phyloP scores from a whole-genome alignment of 1,140 invertebrate genomes.

The Pachypsylla venusta region DNA sequence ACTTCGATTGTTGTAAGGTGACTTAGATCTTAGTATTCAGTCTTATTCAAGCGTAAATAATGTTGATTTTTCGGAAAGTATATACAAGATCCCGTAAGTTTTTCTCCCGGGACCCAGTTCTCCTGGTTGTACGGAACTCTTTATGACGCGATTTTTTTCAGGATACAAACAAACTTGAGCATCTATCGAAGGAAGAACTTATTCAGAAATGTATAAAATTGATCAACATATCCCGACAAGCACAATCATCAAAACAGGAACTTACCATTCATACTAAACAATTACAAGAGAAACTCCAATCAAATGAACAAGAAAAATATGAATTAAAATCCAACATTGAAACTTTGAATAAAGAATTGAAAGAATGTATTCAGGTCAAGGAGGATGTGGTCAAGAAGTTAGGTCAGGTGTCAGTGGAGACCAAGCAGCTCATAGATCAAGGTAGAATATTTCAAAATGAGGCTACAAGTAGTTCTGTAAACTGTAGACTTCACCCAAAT shows the following conservation, averaged over 20 bases:
- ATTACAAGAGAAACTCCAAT: neutral
- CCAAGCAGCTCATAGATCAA: constrained; percentile 5
- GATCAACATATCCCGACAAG: constrained; percentile 7
- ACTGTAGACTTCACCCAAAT: too few species aligned
- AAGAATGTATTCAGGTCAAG: neutral
- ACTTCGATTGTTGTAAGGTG: too few species aligned
- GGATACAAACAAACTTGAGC: neutral
- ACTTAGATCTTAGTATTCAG: too few species aligned
- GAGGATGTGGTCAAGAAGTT: neutral
- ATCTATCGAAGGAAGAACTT: neutral
- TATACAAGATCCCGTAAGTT: too few species aligned
- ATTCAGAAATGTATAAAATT: neutral
- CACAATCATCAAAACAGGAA: neutral
- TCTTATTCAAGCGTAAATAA: too few species aligned
- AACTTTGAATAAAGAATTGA: neutral
- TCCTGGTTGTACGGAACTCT: too few species aligned
- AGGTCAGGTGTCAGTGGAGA: neutral
- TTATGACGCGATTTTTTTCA: too few species aligned
- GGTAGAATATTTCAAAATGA: too few species aligned
- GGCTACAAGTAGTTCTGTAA: too few species aligned
- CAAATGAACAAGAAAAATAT: neutral
- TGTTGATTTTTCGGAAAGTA: too few species aligned
- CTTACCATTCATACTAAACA: neutral
- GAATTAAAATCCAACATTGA: neutral
- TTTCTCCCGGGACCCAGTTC: too few species aligned